These are phyloP conservation scores for Onthophagus sagittarius DNA, from an alignment of 2,888 invertebrate genomes.

Conservation along the genomic window DNA sequence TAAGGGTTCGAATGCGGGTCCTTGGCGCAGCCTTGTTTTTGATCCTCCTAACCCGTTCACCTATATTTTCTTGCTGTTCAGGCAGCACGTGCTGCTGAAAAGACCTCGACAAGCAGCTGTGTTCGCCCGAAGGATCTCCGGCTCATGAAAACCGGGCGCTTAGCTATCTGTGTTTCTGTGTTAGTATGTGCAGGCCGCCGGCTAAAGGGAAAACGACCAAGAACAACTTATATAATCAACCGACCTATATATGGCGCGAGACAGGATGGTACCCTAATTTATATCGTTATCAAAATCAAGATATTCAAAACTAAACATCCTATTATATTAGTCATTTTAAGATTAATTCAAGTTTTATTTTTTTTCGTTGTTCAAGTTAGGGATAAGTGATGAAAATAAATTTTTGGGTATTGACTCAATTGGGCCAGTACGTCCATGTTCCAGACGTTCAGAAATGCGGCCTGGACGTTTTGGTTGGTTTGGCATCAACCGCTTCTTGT, in stretches of 20 bases:
- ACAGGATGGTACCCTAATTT: neutral
- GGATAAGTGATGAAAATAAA: neutral
- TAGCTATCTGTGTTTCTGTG: slow-evolving; percentile 10
- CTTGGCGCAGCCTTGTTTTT: neutral
- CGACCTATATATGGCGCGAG: slow-evolving; percentile 46
- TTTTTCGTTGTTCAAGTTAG: too few relatives aligned
- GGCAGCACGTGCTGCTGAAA: slow-evolving; percentile 35
- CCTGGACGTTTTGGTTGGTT: slow-evolving; percentile 21
- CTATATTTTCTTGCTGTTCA: slow-evolving; percentile 32
- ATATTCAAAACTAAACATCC: too few relatives aligned
- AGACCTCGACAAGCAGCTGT: slow-evolving; percentile 38
- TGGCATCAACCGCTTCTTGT: slow-evolving; percentile 28
- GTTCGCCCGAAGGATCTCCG: slow-evolving; percentile 24
- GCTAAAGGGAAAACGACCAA: slow-evolving; percentile 25
- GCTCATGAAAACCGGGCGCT: slow-evolving; percentile 19
- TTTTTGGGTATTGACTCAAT: neutral
- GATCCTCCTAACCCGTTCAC: slow-evolving; percentile 34
- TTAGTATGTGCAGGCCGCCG: slow-evolving; percentile 12
- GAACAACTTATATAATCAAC: slow-evolving; percentile 35
- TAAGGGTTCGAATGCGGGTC: slow-evolving; percentile 1
- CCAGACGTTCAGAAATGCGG: slow-evolving; percentile 47
- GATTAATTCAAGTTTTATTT: too few relatives aligned
- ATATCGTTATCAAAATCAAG: neutral
- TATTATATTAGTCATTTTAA: too few relatives aligned
- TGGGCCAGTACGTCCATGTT: slow-evolving; percentile 17